Evolutionary conservation across 2,888 invertebrate species (phyloP).

Genomic region (Lycophotia porphyrea): DNA sequence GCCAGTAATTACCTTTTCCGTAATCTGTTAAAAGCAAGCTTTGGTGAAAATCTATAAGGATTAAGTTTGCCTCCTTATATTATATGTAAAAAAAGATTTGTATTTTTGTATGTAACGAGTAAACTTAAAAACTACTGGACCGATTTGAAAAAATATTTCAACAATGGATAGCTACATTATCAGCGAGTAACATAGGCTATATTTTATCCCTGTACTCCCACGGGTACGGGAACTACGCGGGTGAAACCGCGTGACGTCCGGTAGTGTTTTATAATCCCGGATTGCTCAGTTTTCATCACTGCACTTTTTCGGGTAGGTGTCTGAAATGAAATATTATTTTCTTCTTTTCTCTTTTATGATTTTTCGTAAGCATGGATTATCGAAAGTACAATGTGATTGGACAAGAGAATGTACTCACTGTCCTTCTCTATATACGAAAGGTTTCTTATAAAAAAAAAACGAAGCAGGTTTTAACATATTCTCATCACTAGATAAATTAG

Average conservation of each 20-base stretch:
- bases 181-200: too few relatives aligned
- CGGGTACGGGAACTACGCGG: too few relatives aligned
- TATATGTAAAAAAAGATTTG: too few relatives aligned
- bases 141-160: too few relatives aligned
- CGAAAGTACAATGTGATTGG: not conserved
- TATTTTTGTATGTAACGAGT: too few relatives aligned
- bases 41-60: conserved; percentile 28
- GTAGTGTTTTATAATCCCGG: not conserved
- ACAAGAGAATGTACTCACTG: not conserved
- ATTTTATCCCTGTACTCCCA: too few relatives aligned
- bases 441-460: not conserved
- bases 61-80: not conserved
- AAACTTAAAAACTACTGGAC: too few relatives aligned
- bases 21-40: conserved; percentile 58
- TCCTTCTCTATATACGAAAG: not conserved
- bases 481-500: not conserved
- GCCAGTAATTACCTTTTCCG: conserved; percentile 28
- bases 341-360: not conserved
- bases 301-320: not conserved
- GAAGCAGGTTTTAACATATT: not conserved
- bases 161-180: too few relatives aligned
- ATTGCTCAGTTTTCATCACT: too few relatives aligned
- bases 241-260: too few relatives aligned
- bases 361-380: not conserved
- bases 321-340: not conserved